These are phyloP conservation scores for Hyles lineata DNA, from an alignment of 2,888 invertebrate genomes.

Conservation along the genomic window DNA sequence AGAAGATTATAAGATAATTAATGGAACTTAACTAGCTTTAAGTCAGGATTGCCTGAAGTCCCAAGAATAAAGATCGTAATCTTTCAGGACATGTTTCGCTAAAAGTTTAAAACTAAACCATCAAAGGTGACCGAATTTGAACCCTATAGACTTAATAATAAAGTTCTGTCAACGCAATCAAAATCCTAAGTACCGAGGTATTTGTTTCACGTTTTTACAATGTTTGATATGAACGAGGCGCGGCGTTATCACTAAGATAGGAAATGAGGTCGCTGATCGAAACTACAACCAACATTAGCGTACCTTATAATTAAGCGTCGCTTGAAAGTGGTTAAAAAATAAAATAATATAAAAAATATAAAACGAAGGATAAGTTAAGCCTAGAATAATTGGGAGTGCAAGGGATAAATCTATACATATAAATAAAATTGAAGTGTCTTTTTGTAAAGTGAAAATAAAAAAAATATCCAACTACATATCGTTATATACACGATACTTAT, in stretches of 20 bases:
- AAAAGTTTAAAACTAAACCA: background rate
- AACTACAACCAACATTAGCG: background rate
- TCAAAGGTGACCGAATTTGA: background rate
- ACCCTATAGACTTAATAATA: background rate
- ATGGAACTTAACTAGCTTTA: no score
- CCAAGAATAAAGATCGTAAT: no score
- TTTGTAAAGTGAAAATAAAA: no score
- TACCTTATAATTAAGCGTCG: background rate
- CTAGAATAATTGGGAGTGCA: no score
- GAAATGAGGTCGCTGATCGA: conserved; percentile 63
- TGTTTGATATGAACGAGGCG: conserved; percentile 56
- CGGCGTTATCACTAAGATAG: conserved; percentile 69
- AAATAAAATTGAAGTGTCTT: no score
- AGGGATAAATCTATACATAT: no score
- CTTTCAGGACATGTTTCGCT: no score
- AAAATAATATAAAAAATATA: background rate
- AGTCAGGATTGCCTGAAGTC: no score
- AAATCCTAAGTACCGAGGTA: conserved; percentile 16
- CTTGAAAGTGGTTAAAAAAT: background rate
- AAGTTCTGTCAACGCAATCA: background rate
- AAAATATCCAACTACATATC: no score
- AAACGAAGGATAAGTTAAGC: background rate
- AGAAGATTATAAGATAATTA: no score
- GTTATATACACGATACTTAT: no score
- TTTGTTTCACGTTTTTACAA: conserved; percentile 15